Conservation (phyloP, 2,113 vertebrate species). For the Rallus limicola region DNA sequence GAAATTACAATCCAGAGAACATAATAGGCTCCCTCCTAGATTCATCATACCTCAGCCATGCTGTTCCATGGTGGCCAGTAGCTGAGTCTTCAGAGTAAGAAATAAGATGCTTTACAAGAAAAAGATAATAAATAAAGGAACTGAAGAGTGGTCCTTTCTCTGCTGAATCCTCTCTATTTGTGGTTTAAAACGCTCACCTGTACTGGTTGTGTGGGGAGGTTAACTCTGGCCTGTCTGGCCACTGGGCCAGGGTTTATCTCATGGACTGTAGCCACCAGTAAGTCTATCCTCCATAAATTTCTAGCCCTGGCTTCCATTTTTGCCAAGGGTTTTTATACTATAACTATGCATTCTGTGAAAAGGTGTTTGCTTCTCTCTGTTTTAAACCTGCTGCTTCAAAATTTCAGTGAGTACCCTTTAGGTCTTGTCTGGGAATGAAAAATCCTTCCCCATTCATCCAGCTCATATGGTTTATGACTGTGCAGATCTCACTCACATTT, state of each 20-base stretch:
- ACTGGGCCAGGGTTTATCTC: not conserved
- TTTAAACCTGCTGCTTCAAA: not conserved
- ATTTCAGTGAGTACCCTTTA: not conserved
- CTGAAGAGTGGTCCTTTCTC: not conserved
- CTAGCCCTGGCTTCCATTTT: not conserved
- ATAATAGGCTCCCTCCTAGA: not conserved
- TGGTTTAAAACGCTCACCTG: not conserved
- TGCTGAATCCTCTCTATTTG: not conserved
- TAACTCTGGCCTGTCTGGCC: too few relatives aligned
- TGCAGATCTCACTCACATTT: not conserved
- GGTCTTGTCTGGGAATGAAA: not conserved
- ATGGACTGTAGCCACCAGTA: not conserved
- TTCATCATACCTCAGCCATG: not conserved
- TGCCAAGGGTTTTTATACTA: not conserved
- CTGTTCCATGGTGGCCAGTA: not conserved
- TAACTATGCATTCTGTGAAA: not conserved
- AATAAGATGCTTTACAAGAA: not conserved
- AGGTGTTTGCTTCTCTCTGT: not conserved
- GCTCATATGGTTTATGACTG: not conserved
- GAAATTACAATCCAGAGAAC: not conserved
- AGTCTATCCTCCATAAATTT: not conserved
- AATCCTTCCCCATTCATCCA: not conserved
- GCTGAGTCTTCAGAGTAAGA: not conserved
- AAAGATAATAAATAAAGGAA: not conserved
- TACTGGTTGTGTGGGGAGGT: too few relatives aligned